Evolutionary conservation across 2,113 vertebrate species (phyloP).

Genomic region (Oxygymnocypris stewartii): DNA sequence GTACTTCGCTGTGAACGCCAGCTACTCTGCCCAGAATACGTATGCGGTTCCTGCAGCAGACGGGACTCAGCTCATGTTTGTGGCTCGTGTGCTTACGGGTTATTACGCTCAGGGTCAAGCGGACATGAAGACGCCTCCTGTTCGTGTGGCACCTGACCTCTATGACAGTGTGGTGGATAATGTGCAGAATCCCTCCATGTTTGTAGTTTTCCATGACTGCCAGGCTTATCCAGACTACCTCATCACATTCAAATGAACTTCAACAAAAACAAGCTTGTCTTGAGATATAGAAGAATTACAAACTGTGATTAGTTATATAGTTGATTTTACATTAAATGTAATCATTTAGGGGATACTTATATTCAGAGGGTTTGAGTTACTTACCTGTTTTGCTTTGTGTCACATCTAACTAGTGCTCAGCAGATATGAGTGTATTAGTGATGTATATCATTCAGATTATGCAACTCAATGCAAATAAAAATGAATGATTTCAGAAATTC

Average conservation of each 20-base stretch:
- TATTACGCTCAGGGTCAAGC: constrained; percentile 44
- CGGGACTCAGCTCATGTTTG: constrained; percentile 69
- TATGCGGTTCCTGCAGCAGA: constrained; percentile 61
- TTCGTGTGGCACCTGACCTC: constrained; percentile 17
- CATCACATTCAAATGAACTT: constrained; percentile 70
- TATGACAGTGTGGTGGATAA: constrained; percentile 73
- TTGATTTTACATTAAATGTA: not conserved
- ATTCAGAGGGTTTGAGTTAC: not conserved
- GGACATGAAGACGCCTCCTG: constrained; percentile 62
- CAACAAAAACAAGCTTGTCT: not conserved
- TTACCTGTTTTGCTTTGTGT: not conserved
- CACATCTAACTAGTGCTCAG: not conserved
- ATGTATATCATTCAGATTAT: not conserved
- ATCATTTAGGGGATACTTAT: not conserved
- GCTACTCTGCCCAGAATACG: constrained; percentile 54
- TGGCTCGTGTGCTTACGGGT: constrained; percentile 71
- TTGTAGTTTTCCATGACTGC: constrained; percentile 74
- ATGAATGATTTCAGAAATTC: not conserved
- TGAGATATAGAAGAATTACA: not conserved
- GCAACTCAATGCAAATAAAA: not conserved
- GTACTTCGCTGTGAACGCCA: constrained; percentile 72
- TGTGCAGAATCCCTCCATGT: constrained; percentile 61
- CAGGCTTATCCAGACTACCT: constrained; percentile 76
- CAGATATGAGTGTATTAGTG: not conserved
- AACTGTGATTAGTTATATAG: not conserved